These are phyloP conservation scores for Lanius collurio DNA, from an alignment of 2,113 vertebrate genomes.

Conservation along the genomic window DNA sequence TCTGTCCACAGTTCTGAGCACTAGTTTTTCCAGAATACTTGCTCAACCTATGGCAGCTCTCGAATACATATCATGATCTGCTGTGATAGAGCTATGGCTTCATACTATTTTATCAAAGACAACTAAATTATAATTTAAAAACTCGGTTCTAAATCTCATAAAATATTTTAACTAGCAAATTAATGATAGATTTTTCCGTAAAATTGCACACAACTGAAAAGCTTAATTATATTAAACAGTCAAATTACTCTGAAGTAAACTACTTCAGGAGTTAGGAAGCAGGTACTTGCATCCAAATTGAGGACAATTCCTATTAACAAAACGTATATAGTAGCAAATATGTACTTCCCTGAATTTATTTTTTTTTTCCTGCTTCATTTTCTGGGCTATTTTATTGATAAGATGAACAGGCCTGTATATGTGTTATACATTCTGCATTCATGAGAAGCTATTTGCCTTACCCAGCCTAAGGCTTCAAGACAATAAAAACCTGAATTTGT, in stretches of 20 bases:
- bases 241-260: background rate
- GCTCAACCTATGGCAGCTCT: background rate
- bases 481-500: background rate
- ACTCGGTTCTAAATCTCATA: background rate
- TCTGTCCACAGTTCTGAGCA: no score
- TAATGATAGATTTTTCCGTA: background rate
- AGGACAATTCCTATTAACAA: background rate
- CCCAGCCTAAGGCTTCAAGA: background rate
- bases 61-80: background rate
- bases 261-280: background rate
- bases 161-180: background rate
- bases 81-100: background rate
- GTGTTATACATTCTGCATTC: background rate
- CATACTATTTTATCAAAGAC: background rate
- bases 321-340: background rate
- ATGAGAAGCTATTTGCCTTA: background rate
- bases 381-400: background rate
- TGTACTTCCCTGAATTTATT: background rate
- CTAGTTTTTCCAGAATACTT: background rate
- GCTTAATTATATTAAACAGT: background rate
- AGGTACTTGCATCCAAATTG: background rate
- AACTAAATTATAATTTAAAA: background rate
- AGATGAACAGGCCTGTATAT: background rate
- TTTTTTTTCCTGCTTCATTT: background rate
- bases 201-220: background rate